Base-by-base conservation (phyloP, 2,113 vertebrate genomes). In the Anhinga rufa region DNA sequence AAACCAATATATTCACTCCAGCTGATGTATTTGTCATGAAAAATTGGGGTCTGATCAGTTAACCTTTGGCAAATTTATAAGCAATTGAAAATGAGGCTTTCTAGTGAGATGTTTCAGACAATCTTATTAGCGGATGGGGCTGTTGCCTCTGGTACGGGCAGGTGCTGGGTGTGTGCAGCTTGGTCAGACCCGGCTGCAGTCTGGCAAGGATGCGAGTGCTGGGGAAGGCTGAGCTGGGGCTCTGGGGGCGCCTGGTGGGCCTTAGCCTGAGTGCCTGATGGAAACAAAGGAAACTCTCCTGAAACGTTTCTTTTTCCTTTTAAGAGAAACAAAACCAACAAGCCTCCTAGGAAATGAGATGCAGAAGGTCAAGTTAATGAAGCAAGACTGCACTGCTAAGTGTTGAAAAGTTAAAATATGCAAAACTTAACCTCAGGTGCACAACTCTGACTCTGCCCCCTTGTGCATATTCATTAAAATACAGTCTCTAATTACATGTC, bases 401-500 rank as follows among this genome's bases (percentile, higher is more conserved):
- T 24, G 55, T 15, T 38, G 79, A 57, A 48, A 93, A 93, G 82
- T 82, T 92, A 84, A 95, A 89, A 96, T 92, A 96, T 95, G 86
- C 88, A 93, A 87, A 95, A 91, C 38, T 79, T 96, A 64, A 93
- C 86, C 92, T 92, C 95, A 93, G 91, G 92, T 96, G 92, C 70
- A 19, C 74, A 87, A 71, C 95, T 96, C 80, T 96, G 95, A 85
- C 95, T 97, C 94, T 96, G 94, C 92, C 96, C 95, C 91, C 95
- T 95, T 96, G 95, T 97, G 95, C 96, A 95, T 95, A 97, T 91
- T 95, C 95, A 97, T 97, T 97, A 94, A 88, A 97, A 92, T 91
- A 92, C 91, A 96, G 88, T 60, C 79, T 86, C 74, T 93, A 92
- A 96, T 97, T 90, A 92, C 83, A 36, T 54, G 88, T 57, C 1